Evolutionary conservation across 2,113 vertebrate species (phyloP).

Genomic region (Glareola pratincola): DNA sequence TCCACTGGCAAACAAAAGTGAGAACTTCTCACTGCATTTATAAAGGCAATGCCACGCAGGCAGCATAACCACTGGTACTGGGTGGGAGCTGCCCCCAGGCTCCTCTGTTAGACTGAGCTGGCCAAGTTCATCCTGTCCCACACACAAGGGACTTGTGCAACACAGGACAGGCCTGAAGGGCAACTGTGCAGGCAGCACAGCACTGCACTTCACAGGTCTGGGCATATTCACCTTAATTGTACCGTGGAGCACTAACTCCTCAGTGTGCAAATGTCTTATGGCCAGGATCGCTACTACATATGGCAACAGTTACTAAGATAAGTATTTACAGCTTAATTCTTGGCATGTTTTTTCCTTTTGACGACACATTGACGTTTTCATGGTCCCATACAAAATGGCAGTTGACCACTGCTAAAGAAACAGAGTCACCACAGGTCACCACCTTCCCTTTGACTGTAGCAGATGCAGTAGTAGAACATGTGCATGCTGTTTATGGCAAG

Average conservation of each 20-base stretch:
- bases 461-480: rapidly evolving
- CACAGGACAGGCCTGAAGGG: rapidly evolving
- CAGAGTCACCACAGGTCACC: rapidly evolving
- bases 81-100: background rate
- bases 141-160: rapidly evolving
- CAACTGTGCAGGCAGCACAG: no score
- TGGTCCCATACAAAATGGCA: no score
- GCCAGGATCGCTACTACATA: no score
- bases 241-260: rapidly evolving
- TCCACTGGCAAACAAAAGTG: background rate
- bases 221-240: rapidly evolving
- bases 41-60: background rate
- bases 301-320: background rate
- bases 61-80: rapidly evolving
- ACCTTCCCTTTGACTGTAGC: background rate
- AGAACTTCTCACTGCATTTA: background rate
- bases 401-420: background rate
- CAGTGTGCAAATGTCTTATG: rapidly evolving
- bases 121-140: rapidly evolving
- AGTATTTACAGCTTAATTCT: background rate
- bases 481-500: rapidly evolving
- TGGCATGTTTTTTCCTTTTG: background rate
- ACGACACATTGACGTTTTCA: background rate
- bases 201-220: background rate
- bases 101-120: rapidly evolving